Evolutionary conservation across 2,888 invertebrate genomes (phyloP).

Genomic region (Patella caerulea): DNA sequence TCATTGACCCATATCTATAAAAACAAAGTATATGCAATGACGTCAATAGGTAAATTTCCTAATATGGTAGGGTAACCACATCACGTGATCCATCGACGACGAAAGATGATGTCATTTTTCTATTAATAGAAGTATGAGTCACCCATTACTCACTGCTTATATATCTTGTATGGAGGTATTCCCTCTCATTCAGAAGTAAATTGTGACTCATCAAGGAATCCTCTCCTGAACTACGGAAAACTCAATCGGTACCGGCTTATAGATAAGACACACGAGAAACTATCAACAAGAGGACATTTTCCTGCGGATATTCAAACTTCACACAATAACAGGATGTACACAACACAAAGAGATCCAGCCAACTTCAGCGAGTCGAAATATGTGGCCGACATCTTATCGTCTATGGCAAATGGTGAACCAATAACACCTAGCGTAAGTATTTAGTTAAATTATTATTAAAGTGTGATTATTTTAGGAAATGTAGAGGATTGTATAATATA

Average conservation of each 20-base stretch:
- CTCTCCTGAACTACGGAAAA: slow-evolving; percentile 25
- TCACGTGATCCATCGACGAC: neutral
- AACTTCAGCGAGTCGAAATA: slow-evolving; percentile 63
- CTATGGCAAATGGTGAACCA: slow-evolving; percentile 66
- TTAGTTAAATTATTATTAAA: neutral
- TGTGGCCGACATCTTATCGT: slow-evolving; percentile 70
- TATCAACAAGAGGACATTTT: no score
- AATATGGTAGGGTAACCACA: neutral
- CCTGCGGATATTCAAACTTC: no score
- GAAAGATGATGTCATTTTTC: neutral
- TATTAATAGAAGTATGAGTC: slow-evolving; percentile 8
- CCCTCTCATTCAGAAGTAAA: slow-evolving; percentile 40
- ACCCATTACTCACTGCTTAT: slow-evolving; percentile 5
- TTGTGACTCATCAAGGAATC: slow-evolving; percentile 49
- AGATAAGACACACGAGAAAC: neutral
- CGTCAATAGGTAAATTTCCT: neutral
- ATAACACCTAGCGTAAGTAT: slow-evolving; percentile 37
- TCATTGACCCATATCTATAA: neutral
- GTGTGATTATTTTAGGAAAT: no score
- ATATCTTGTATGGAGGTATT: slow-evolving; percentile 40
- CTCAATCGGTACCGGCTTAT: neutral
- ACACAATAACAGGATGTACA: slow-evolving; percentile 1
- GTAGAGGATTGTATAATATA: no score
- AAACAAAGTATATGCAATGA: neutral
- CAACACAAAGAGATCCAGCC: slow-evolving; percentile 30